Percentiles rank a stretch among this genome's conserved stretches.
These are phyloP conservation scores for Zaprionus ornatus DNA, from an alignment of 1,140 invertebrate genomes.

Conservation along the genomic window DNA sequence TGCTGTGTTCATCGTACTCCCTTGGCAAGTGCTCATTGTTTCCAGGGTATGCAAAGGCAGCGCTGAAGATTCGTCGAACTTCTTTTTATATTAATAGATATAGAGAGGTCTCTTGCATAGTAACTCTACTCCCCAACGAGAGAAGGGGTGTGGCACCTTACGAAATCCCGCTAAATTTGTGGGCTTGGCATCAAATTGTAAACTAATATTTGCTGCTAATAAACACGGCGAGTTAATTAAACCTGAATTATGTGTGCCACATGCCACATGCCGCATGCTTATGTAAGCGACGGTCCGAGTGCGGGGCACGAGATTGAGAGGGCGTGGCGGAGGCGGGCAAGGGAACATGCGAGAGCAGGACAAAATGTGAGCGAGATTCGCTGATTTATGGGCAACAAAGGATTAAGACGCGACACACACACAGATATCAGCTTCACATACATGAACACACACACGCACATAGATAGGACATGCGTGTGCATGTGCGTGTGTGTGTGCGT, in stretches of 20 bases:
- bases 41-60: not conserved
- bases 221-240: conserved; percentile 80
- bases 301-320: not conserved
- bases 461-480: conserved; percentile 1
- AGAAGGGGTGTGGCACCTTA: not conserved
- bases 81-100: not conserved
- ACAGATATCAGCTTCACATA: not conserved
- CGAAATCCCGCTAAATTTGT: conserved; percentile 54
- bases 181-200: conserved; percentile 65
- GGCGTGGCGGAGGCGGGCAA: conserved; percentile 31
- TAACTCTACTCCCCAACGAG: not conserved
- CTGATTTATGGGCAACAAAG: conserved; percentile 82
- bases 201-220: conserved; percentile 83
- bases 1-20: not conserved
- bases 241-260: conserved; percentile 77
- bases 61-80: not conserved
- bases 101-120: too few relatives aligned
- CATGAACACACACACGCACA: not conserved
- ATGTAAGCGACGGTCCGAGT: conserved; percentile 18
- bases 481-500: conserved; percentile 17
- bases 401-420: conserved; percentile 68
- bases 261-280: conserved; percentile 42
- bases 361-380: conserved; percentile 73
- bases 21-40: not conserved
- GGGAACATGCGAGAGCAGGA: conserved; percentile 52